A percentile compares a stretch with the other conserved stretches of the same genome.
phyloP scores from a whole-genome alignment of 2,797 vertebrate species.

The Onychomys leucogaster region DNA sequence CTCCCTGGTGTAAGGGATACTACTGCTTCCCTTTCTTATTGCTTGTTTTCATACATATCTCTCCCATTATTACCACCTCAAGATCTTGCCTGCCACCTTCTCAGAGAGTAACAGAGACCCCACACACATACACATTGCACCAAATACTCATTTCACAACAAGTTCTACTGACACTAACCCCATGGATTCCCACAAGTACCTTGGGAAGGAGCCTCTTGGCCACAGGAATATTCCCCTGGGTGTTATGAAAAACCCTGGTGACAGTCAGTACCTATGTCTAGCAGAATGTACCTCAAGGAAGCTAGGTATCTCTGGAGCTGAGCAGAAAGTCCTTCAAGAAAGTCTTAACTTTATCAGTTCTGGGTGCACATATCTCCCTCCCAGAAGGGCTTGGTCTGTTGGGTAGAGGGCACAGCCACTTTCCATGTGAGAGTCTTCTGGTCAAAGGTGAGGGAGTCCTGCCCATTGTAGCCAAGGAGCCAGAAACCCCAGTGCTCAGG shows the following conservation, averaged over 20 bases:
- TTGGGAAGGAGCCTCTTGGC: not conserved
- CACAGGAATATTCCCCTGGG: not conserved
- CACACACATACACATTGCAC: not conserved
- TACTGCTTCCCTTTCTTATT: not conserved
- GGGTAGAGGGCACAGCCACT: not conserved
- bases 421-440: not conserved
- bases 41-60: not conserved
- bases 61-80: not conserved
- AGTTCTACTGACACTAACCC: not conserved
- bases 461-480: not conserved
- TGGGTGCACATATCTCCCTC: not conserved
- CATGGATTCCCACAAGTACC: no score
- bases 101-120: not conserved
- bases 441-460: not conserved
- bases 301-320: not conserved
- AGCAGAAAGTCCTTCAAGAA: not conserved
- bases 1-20: not conserved
- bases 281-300: not conserved
- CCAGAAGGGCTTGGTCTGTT: not conserved
- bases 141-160: not conserved
- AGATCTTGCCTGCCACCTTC: not conserved
- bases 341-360: not conserved
- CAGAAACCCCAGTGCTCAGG: not conserved
- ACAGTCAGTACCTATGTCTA: not conserved
- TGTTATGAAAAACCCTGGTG: not conserved